A percentile compares a stretch with the other conserved stretches of the same genome.
These are phyloP conservation scores for Tetrax tetrax DNA, from an alignment of 2,113 vertebrate species.

Conservation along the genomic window DNA sequence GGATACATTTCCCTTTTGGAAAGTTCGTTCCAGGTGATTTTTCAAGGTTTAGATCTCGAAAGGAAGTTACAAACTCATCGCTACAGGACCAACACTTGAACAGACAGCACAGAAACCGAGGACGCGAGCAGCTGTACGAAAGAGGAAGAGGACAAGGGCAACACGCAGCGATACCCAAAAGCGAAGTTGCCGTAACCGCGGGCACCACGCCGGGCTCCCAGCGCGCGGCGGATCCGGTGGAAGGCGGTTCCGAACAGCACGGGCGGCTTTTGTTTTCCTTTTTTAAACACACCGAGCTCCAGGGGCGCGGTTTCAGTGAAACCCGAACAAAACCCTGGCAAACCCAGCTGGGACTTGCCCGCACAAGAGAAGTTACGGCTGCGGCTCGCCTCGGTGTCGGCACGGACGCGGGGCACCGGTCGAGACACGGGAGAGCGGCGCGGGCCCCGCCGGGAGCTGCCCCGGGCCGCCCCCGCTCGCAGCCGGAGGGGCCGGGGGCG, in stretches of 20 bases:
- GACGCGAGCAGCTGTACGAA: fast-evolving
- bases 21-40: neutral
- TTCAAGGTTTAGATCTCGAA: fast-evolving
- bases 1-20: fast-evolving
- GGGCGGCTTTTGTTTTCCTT: fast-evolving
- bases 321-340: neutral
- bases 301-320: neutral
- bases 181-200: fast-evolving
- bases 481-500: too few relatives aligned
- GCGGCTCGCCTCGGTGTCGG: neutral
- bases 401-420: neutral
- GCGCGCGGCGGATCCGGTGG: fast-evolving
- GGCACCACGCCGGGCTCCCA: fast-evolving
- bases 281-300: neutral
- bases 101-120: neutral
- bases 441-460: too few relatives aligned
- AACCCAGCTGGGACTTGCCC: neutral
- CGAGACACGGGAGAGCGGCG: too few relatives aligned
- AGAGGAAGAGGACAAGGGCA: neutral
- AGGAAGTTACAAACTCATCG: fast-evolving
- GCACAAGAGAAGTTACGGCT: neutral
- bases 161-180: fast-evolving
- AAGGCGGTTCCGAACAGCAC: fast-evolving
- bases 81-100: fast-evolving
- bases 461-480: too few relatives aligned